Evolutionary conservation across 2,888 invertebrate genomes (phyloP).

Genomic region (Ditylenchus weischeri): DNA sequence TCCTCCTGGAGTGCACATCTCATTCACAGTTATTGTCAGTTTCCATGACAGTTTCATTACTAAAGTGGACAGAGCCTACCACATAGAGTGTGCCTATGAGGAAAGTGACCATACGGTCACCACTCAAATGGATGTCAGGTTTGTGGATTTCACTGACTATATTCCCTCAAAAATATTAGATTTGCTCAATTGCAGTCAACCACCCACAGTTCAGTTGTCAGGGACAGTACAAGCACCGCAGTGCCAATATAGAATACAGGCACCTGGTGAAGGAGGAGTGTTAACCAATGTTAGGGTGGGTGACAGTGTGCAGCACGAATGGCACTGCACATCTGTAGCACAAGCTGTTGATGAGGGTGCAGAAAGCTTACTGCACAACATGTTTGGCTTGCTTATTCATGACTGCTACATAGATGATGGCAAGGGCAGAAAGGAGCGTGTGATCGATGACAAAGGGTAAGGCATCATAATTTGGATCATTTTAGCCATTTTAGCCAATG

Average conservation of each 20-base stretch:
- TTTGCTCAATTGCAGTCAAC: constrained; percentile 27
- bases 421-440: constrained; percentile 41
- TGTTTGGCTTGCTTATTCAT: constrained; percentile 46
- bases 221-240: constrained; percentile 38
- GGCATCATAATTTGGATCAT: neutral
- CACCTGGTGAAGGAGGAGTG: constrained; percentile 17
- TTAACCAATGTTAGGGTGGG: constrained; percentile 41
- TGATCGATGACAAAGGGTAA: constrained; percentile 50
- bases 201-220: constrained; percentile 24
- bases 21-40: constrained; percentile 55
- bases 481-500: no score
- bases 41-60: constrained; percentile 57
- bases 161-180: neutral
- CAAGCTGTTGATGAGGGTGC: neutral
- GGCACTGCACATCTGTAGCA: constrained; percentile 36
- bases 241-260: constrained; percentile 39
- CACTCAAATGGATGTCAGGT: constrained; percentile 53
- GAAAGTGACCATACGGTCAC: constrained; percentile 49
- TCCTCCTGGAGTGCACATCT: constrained; percentile 54
- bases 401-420: constrained; percentile 55
- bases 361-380: constrained; percentile 10
- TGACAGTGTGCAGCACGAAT: constrained; percentile 43
- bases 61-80: constrained; percentile 56
- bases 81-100: constrained; percentile 52
- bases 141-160: constrained; percentile 7